phyloP scores from a whole-genome alignment of 2,113 vertebrate genomes.

The Psammodynastes pulverulentus region DNA sequence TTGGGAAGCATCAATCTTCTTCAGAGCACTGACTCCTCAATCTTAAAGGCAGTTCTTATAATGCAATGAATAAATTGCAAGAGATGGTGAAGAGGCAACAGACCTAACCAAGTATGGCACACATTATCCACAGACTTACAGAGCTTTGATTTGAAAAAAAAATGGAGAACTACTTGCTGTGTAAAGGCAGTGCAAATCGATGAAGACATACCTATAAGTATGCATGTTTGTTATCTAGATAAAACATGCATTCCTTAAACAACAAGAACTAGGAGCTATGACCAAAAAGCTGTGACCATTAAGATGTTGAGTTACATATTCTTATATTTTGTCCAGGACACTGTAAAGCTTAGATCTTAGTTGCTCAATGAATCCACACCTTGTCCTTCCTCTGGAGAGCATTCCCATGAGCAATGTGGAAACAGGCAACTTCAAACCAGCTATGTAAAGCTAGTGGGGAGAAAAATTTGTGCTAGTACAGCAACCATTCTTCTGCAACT shows the following conservation, averaged over 20 bases:
- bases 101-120: not conserved
- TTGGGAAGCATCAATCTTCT: not conserved
- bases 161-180: not conserved
- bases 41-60: not conserved
- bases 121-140: not conserved
- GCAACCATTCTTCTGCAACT: not conserved
- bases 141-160: not conserved
- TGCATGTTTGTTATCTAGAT: not conserved
- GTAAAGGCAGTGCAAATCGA: not conserved
- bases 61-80: not conserved
- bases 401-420: not conserved
- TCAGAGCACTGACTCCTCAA: not conserved
- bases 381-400: not conserved
- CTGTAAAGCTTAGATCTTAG: not conserved
- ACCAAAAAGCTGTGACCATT: not conserved
- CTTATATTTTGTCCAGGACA: not conserved
- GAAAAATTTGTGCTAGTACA: not conserved
- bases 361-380: not conserved
- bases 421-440: not conserved
- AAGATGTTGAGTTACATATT: not conserved
- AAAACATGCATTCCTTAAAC: not conserved
- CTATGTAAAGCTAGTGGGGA: not conserved
- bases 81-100: not conserved
- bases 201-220: not conserved
- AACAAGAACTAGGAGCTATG: not conserved